These are phyloP conservation scores for Philaethria dido DNA, from an alignment of 2,888 invertebrate species.

Conservation along the genomic window DNA sequence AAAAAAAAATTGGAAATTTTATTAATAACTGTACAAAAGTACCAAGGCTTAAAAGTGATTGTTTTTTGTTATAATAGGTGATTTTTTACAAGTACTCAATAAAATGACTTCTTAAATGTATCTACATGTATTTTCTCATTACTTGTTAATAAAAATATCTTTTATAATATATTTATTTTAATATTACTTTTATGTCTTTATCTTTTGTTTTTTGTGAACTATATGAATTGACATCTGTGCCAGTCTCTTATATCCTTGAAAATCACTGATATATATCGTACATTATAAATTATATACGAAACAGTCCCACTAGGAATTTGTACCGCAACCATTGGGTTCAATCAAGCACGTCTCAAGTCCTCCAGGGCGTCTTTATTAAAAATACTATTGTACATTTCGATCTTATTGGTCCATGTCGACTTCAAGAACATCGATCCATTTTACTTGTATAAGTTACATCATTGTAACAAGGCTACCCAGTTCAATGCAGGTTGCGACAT, in stretches of 20 bases:
- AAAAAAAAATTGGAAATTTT: not conserved
- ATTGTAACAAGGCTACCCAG: conserved; percentile 41
- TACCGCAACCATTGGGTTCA: not conserved
- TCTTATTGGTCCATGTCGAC: conserved; percentile 31
- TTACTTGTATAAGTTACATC: conserved; percentile 35
- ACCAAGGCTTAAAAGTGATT: conserved; percentile 18
- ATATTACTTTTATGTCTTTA: not conserved
- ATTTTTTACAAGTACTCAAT: conserved; percentile 4
- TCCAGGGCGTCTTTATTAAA: not conserved
- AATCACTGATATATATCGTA: not conserved
- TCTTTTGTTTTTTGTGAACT: not conserved
- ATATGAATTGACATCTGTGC: not conserved
- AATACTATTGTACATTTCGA: not conserved
- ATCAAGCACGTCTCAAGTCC: not conserved
- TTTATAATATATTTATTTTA: not conserved
- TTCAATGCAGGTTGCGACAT: conserved; percentile 25
- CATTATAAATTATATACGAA: not conserved
- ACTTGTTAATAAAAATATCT: not conserved
- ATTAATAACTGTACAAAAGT: not conserved
- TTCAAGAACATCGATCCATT: conserved; percentile 37
- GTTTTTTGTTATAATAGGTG: not conserved
- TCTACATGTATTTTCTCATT: not conserved
- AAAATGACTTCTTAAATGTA: not conserved
- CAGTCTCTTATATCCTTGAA: not conserved
- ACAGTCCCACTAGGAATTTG: not conserved